phyloP scores from a whole-genome alignment of 2,113 vertebrate genomes.

The Mola mola region DNA sequence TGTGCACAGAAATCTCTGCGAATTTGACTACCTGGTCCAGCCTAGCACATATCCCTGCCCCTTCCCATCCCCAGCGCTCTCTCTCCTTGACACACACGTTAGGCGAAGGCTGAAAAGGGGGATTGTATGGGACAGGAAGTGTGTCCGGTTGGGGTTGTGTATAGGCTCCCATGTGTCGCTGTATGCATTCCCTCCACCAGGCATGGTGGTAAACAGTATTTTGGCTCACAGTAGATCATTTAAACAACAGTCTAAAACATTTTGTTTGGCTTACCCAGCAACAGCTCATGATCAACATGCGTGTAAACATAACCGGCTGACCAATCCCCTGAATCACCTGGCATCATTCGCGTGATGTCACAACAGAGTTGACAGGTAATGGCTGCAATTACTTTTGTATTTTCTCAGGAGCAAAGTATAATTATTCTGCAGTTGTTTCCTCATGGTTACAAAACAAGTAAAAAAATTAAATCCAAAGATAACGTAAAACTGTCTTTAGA shows the following conservation, averaged over 20 bases:
- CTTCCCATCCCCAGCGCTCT: not conserved
- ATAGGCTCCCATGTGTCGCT: slow-evolving; percentile 27
- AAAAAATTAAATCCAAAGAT: not conserved
- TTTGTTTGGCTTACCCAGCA: not conserved
- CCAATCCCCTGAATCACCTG: too few relatives aligned
- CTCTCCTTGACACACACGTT: slow-evolving; percentile 1
- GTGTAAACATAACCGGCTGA: not conserved
- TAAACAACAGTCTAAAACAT: slow-evolving; percentile 3
- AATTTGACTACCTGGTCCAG: not conserved
- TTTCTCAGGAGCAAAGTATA: not conserved
- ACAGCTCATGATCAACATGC: not conserved
- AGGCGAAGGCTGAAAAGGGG: slow-evolving; percentile 47
- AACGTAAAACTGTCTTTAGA: not conserved
- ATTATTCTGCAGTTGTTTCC: not conserved
- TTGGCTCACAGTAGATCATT: slow-evolving; percentile 10
- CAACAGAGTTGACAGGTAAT: not conserved
- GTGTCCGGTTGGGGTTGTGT: slow-evolving; percentile 44
- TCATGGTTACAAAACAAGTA: not conserved
- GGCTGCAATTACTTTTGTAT: not conserved
- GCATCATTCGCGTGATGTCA: not conserved
- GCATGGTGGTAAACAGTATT: slow-evolving; percentile 10
- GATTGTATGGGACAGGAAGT: slow-evolving; percentile 42
- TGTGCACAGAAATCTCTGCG: not conserved
- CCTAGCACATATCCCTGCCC: not conserved
- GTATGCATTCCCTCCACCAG: slow-evolving; percentile 44